Base-by-base conservation (phyloP, 1,140 invertebrate genomes). In the Drosophila parvula region DNA sequence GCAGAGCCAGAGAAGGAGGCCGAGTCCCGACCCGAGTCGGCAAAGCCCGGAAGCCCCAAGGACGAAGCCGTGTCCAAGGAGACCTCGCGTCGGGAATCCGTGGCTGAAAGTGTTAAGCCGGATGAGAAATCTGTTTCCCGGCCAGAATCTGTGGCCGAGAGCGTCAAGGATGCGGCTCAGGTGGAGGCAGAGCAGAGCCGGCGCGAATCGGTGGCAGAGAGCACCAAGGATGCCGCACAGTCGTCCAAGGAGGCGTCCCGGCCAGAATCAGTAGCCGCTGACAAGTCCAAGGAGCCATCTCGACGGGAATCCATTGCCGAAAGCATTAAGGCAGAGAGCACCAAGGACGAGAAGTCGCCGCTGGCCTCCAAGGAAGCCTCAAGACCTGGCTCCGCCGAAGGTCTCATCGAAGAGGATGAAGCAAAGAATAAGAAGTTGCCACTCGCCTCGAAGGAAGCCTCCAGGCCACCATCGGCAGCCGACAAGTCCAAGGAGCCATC, bases 161-260 rank as follows among this genome's bases (percentile, higher is more conserved):
- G 55, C 18, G 28, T 47, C 4, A 67, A 79, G 56, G 74, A 81
- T n/a, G 74, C 57, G 14, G 22, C 36, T 7, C 44, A 57, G 6
- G 3, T 22, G 0, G 60, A 69, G 5, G 9, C 43, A 0, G 61
- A 50, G 18, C 30, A 30, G 30, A 41, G 36, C 1, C 59, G 65
- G 3, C 69, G 57, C 0, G 68, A 74, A 48, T 89, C 84, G 0
- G 12, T 57, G 0, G 59, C 58, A n/a, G 76, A 68, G 12, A 76
- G 48, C 8, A 12, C 32, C 0, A 64, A 77, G 32, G n/a, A 7
- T 1, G 1, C n/a, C 9, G 9, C 34, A 11, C 34, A 36, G 34
- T 36, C 34, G 12, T 90, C 82, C 1, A 78, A 85, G 16, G 81
- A 79, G 62, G 53, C 61, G 1, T 83, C 88, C 0, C 47, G 79